Evolutionary conservation across 2,888 invertebrate species (phyloP).

Genomic region (Carabus problematicus): DNA sequence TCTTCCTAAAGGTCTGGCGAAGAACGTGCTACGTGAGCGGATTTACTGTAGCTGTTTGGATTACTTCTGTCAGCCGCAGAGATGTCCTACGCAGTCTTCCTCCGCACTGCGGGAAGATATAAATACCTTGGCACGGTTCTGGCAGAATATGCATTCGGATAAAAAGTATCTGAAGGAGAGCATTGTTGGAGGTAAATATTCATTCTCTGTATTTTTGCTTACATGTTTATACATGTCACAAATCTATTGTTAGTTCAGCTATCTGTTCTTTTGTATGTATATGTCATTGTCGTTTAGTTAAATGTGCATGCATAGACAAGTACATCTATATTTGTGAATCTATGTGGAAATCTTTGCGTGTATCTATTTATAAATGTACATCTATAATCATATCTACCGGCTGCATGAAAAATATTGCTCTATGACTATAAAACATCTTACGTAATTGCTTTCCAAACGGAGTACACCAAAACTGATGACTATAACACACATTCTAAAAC

Average conservation of each 20-base stretch:
- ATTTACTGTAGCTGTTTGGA: constrained; percentile 95
- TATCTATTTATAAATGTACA: too few species aligned
- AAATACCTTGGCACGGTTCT: constrained; percentile 86
- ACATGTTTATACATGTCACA: neutral
- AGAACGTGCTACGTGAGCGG: constrained; percentile 92
- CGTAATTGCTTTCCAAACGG: too few species aligned
- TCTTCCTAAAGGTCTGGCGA: constrained; percentile 81
- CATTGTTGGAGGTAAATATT: constrained; percentile 73
- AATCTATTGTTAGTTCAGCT: constrained; percentile 11
- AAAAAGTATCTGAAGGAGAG: constrained; percentile 88
- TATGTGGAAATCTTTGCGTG: neutral
- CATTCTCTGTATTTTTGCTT: too few species aligned
- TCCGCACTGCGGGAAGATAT: constrained; percentile 88
- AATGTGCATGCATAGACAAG: neutral
- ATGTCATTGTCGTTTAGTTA: constrained; percentile 23
- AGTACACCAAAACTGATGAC: too few species aligned
- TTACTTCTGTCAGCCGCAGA: constrained; percentile 92
- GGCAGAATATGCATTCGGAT: constrained; percentile 94
- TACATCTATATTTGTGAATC: neutral
- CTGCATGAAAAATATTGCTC: too few species aligned
- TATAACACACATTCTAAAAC: too few species aligned
- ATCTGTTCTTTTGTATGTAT: constrained; percentile 24
- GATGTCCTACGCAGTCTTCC: constrained; percentile 83
- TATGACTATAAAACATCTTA: too few species aligned
- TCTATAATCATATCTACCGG: too few species aligned